These are phyloP conservation scores for Drosophila neotestacea DNA, from an alignment of 2,888 invertebrate genomes.

Conservation along the genomic window DNA sequence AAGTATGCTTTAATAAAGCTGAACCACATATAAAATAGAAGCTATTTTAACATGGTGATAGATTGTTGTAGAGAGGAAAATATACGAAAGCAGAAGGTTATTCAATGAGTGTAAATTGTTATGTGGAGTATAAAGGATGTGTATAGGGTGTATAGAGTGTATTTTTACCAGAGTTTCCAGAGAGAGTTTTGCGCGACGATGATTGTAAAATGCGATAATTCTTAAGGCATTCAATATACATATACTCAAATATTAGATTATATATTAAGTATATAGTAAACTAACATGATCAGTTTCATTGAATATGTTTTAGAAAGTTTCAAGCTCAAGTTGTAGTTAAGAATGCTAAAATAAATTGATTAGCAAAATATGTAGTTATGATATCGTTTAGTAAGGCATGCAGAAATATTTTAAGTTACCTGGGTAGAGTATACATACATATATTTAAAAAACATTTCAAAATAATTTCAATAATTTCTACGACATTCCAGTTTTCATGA, in stretches of 20 bases:
- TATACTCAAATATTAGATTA: conserved; percentile 19
- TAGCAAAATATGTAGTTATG: conserved; percentile 49
- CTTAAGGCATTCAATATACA: conserved; percentile 51
- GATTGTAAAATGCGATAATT: conserved; percentile 61
- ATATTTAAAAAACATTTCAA: conserved; percentile 6
- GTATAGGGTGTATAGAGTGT: conserved; percentile 16
- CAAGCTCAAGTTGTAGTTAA: conserved; percentile 60
- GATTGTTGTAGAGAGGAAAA: conserved; percentile 53
- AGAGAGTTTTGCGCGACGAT: conserved; percentile 48
- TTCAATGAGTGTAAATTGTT: conserved; percentile 35
- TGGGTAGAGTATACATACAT: conserved; percentile 17
- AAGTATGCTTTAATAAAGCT: conserved; percentile 82
- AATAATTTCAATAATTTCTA: conserved; percentile 5
- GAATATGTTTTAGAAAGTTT: conserved; percentile 45
- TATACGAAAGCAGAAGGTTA: conserved; percentile 45
- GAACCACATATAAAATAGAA: conserved; percentile 86
- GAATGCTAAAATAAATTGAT: conserved; percentile 58
- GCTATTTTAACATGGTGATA: conserved; percentile 85
- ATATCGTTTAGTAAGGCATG: conserved; percentile 61
- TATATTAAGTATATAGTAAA: conserved; percentile 31
- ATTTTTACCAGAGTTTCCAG: conserved; percentile 44
- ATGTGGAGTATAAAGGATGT: conserved; percentile 26
- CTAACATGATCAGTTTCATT: conserved; percentile 24
- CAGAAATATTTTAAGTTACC: conserved; percentile 46
- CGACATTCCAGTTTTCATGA: conserved; percentile 6